A percentile compares a stretch with the other conserved stretches of the same genome.
Conservation (phyloP, 2,113 vertebrate genomes). For the Chaetorhynchus papuensis region DNA sequence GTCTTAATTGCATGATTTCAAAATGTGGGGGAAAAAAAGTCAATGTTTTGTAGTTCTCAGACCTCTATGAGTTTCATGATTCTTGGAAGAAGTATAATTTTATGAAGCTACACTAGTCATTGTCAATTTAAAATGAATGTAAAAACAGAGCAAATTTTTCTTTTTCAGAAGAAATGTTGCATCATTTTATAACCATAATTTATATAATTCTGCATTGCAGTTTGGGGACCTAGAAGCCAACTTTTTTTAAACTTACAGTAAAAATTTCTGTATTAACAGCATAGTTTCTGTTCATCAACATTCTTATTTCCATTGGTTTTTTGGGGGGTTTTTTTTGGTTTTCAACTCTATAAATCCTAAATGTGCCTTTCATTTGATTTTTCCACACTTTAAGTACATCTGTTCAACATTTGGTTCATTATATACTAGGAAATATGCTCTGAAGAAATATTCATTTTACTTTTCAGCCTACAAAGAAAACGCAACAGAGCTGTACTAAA, state of each 20-base stretch:
- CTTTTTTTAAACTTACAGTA: slow-evolving; percentile 4
- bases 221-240: neutral
- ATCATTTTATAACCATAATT: neutral
- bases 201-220: neutral
- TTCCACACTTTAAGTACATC: slow-evolving; percentile 72
- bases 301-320: slow-evolving; percentile 52
- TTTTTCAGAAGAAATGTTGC: neutral
- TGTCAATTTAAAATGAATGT: slow-evolving; percentile 7
- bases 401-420: slow-evolving; percentile 72
- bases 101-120: neutral
- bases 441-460: slow-evolving; percentile 49
- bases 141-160: neutral
- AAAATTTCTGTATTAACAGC: slow-evolving; percentile 16
- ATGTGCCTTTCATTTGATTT: slow-evolving; percentile 72
- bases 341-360: slow-evolving; percentile 71
- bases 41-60: neutral
- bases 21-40: neutral
- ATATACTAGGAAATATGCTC: slow-evolving; percentile 33
- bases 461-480: slow-evolving; percentile 42
- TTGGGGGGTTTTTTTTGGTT: slow-evolving; percentile 39
- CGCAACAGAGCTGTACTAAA: neutral
- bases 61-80: neutral
- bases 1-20: neutral
- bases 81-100: slow-evolving; percentile 15
- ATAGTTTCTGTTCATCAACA: slow-evolving; percentile 54